Base-by-base conservation (phyloP, 1,140 invertebrate genomes). In the Pararge aegeria region DNA sequence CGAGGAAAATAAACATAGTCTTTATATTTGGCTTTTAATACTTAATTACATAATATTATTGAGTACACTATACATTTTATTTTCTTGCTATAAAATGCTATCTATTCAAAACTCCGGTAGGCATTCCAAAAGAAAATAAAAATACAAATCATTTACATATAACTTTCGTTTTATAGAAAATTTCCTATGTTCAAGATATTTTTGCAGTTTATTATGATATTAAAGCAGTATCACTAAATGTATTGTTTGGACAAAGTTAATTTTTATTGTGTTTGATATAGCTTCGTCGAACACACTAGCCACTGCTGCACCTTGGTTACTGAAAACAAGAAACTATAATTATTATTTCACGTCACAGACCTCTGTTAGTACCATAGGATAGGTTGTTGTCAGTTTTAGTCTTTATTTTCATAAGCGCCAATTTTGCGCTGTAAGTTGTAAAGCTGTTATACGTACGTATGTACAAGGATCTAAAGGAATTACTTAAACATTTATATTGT, bases 61-160 rank as follows among this genome's bases (percentile, higher is more conserved):
- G 82, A 87, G 76, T 89, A 87, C 80, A 86, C 83, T 89, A 89
- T 87, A 87, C 83, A 89, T 83, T 75, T 83, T 84, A 80, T 82
- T 62, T 82, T 85, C 75, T 89, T 87, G 78, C 86, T 89, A 89
- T 89, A 89, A 89, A 89, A 89, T 87, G 83, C 86, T 89, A 88
- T 83, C 85, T 88, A 89, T 81, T 86, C 81, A 84, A 83, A 86
- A 87, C 75, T 84, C 73, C 81, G 76, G 80, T 89, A 89, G 83
- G 83, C 86, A 80, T 86, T 80, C 78, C 77, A 81, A 83, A 85
- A 83, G 63, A 76, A 87, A 87, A 78, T 74, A 68, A 86, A 78
- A 79, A 75, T 86, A 85, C 73, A 86, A 87, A 87, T 84, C 61
- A 83, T 80, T 78, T 82, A 71, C 69, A 71, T 77, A 75, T 78